These are phyloP conservation scores for Drosophila lowei DNA, from an alignment of 1,140 invertebrate genomes.

Conservation along the genomic window DNA sequence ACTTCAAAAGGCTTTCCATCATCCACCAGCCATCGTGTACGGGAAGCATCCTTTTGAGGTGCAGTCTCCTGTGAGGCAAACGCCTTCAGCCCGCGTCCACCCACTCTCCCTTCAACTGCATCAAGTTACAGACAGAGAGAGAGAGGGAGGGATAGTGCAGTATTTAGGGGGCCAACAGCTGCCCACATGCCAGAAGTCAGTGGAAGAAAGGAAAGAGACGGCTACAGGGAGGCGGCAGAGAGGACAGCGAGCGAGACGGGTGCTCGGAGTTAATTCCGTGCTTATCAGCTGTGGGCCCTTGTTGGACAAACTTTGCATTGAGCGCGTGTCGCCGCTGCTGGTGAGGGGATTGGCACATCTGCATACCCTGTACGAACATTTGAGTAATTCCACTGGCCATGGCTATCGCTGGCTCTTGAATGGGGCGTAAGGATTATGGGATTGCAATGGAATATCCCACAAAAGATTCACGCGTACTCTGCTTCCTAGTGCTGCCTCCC, in stretches of 20 bases:
- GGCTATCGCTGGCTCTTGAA: background rate
- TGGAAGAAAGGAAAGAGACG: background rate
- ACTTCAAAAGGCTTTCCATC: conserved; percentile 31
- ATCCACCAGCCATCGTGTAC: background rate
- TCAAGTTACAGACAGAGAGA: conserved; percentile 25
- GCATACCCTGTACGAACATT: conserved; percentile 11
- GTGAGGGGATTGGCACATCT: too few relatives aligned
- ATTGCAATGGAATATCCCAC: conserved; percentile 22
- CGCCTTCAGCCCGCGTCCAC: conserved; percentile 11
- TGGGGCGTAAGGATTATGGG: conserved; percentile 6
- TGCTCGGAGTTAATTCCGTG: conserved; percentile 38
- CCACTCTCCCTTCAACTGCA: conserved; percentile 19
- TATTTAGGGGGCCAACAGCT: conserved; percentile 1
- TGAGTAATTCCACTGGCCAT: background rate
- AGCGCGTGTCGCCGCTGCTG: conserved; percentile 24
- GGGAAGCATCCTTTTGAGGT: conserved; percentile 29
- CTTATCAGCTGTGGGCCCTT: conserved; percentile 41
- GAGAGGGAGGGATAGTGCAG: conserved; percentile 1
- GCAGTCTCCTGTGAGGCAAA: conserved; percentile 17
- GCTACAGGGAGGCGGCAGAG: too few relatives aligned
- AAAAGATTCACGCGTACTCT: conserved; percentile 18
- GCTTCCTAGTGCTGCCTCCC: conserved; percentile 2
- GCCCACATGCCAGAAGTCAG: conserved; percentile 36
- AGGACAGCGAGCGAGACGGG: background rate
- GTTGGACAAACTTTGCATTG: conserved; percentile 47